Percentiles rank a stretch among this genome's conserved stretches.
phyloP scores from a whole-genome alignment of 2,113 vertebrate species.

The Girardinichthys multiradiatus region DNA sequence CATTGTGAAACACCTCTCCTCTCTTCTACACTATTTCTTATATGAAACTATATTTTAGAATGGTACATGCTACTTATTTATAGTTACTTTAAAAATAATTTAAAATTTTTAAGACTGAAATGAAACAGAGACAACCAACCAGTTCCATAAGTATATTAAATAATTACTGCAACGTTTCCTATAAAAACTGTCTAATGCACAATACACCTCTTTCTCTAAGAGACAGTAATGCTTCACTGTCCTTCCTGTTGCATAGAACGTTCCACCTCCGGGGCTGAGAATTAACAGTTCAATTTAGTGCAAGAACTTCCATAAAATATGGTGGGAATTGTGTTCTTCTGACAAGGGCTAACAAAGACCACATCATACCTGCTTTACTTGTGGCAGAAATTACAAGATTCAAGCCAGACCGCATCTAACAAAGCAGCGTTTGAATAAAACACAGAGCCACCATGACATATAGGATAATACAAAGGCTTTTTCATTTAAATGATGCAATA shows the following conservation, averaged over 20 bases:
- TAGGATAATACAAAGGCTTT: slow-evolving; percentile 6
- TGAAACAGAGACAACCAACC: neutral
- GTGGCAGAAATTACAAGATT: neutral
- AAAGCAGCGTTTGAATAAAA: neutral
- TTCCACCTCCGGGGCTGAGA: neutral
- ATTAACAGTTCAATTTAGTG: neutral
- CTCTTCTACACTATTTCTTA: neutral
- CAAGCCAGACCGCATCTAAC: neutral
- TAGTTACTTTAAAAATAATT: neutral
- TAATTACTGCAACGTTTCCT: neutral
- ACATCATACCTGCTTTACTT: neutral
- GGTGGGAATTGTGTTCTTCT: neutral
- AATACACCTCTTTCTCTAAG: neutral
- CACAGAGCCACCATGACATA: neutral
- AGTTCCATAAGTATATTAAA: neutral
- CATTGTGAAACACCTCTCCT: neutral
- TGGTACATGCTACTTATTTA: neutral
- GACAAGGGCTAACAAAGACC: neutral
- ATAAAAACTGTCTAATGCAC: neutral
- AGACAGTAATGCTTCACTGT: neutral
- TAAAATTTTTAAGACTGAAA: neutral
- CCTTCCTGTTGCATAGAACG: neutral
- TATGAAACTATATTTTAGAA: neutral
- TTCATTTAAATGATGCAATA: slow-evolving; percentile 17
- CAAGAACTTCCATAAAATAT: neutral